Evolutionary conservation across 2,888 invertebrate genomes (phyloP).

Genomic region (Agrochola lota): DNA sequence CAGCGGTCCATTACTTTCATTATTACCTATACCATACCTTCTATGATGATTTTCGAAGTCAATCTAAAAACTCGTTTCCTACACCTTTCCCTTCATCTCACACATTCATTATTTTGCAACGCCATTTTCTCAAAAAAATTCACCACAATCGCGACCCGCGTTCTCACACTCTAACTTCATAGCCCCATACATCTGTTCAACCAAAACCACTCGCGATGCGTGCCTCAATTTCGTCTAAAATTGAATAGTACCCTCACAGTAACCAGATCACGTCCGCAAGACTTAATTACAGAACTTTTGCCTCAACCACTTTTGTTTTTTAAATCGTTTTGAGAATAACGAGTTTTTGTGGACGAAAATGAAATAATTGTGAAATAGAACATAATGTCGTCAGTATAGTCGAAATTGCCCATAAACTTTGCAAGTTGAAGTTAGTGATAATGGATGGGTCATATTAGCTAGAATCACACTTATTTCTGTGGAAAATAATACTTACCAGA

Average conservation of each 20-base stretch:
- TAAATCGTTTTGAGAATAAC: conserved; percentile 37
- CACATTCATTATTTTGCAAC: not conserved
- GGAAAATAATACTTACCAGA: too few relatives aligned
- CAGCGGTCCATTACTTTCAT: too few relatives aligned
- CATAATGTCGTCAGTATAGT: not conserved
- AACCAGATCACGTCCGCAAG: conserved; percentile 61
- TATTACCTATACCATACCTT: too few relatives aligned
- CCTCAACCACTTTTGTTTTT: conserved; percentile 54
- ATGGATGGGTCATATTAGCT: too few relatives aligned
- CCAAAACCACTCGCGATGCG: conserved; percentile 54
- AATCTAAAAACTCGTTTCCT: not conserved
- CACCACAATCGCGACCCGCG: too few relatives aligned
- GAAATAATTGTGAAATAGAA: not conserved
- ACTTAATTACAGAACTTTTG: conserved; percentile 67
- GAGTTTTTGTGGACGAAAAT: not conserved
- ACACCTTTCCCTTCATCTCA: not conserved
- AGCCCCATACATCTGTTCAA: conserved; percentile 42
- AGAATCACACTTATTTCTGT: too few relatives aligned
- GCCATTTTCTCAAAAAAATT: not conserved
- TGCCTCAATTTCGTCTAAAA: conserved; percentile 67
- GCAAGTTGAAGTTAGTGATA: too few relatives aligned
- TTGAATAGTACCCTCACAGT: conserved; percentile 60
- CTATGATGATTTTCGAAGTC: not conserved
- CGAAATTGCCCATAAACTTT: too few relatives aligned
- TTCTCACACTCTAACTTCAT: not conserved